phyloP scores from a whole-genome alignment of 2,888 invertebrate genomes.

The Lacanobia wlatinum region DNA sequence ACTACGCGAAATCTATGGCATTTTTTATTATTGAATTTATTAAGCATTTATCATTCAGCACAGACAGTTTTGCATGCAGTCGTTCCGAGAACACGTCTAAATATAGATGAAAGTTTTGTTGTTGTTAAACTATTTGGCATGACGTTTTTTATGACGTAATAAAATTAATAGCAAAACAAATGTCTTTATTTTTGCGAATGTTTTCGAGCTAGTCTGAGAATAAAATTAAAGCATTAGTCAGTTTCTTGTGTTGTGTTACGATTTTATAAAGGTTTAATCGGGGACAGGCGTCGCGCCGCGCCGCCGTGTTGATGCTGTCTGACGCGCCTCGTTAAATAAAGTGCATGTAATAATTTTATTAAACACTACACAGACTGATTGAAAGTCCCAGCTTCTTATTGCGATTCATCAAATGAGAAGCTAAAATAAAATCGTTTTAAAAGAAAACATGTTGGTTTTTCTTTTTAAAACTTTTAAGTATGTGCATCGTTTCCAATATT shows the following conservation, averaged over 20 bases:
- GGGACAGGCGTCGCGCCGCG: conserved; percentile 44
- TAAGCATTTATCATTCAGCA: conserved; percentile 59
- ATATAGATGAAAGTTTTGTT: conserved; percentile 45
- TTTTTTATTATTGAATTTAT: conserved; percentile 66
- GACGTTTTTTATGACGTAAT: conserved; percentile 30
- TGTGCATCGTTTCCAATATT: neutral
- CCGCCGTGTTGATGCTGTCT: conserved; percentile 44
- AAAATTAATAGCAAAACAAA: conserved; percentile 51
- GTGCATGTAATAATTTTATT: conserved; percentile 54
- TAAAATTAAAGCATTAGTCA: conserved; percentile 48
- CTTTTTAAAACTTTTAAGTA: conserved; percentile 1
- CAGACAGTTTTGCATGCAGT: conserved; percentile 56
- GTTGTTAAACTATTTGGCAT: conserved; percentile 27
- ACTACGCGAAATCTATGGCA: conserved; percentile 56
- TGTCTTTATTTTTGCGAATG: conserved; percentile 36
- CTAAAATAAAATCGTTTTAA: conserved; percentile 6
- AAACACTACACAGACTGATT: conserved; percentile 52
- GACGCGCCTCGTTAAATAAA: conserved; percentile 52
- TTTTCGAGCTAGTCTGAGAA: conserved; percentile 37
- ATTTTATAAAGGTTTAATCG: conserved; percentile 53
- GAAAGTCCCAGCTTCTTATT: conserved; percentile 16
- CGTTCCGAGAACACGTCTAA: conserved; percentile 51
- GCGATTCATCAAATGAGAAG: conserved; percentile 27
- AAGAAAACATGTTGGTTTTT: neutral
- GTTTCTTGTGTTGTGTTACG: conserved; percentile 22